Conservation (phyloP, 2,113 vertebrate species). For the Phyllostomus hastatus region DNA sequence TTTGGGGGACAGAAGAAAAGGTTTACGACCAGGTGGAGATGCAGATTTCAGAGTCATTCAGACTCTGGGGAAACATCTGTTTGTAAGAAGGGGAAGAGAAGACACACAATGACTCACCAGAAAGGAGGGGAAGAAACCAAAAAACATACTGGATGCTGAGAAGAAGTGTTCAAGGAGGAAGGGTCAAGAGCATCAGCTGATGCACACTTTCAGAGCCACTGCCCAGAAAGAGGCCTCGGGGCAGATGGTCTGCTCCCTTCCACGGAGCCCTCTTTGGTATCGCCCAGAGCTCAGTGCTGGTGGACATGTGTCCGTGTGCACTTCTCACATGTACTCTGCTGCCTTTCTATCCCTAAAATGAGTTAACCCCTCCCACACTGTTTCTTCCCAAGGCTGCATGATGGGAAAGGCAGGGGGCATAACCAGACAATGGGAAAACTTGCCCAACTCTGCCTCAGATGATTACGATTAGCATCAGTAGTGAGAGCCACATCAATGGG, state of each 20-base stretch:
- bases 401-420: too few species aligned
- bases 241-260: neutral
- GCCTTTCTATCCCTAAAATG: neutral
- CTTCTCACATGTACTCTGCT: neutral
- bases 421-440: neutral
- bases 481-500: accelerated
- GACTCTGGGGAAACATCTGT: neutral
- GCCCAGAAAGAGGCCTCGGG: neutral
- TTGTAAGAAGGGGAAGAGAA: neutral
- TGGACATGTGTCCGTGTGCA: neutral
- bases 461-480: neutral
- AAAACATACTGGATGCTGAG: neutral
- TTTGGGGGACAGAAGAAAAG: neutral
- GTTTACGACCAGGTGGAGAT: neutral
- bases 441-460: neutral
- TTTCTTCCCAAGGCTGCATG: neutral
- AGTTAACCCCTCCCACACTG: neutral
- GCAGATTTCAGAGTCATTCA: neutral
- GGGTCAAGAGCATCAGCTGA: neutral
- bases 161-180: neutral
- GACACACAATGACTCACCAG: neutral
- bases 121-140: neutral
- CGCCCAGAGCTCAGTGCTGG: neutral
- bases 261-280: neutral
- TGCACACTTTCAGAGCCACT: neutral